phyloP scores from a whole-genome alignment of 1,140 invertebrate species.

The Neodiprion pinetum region DNA sequence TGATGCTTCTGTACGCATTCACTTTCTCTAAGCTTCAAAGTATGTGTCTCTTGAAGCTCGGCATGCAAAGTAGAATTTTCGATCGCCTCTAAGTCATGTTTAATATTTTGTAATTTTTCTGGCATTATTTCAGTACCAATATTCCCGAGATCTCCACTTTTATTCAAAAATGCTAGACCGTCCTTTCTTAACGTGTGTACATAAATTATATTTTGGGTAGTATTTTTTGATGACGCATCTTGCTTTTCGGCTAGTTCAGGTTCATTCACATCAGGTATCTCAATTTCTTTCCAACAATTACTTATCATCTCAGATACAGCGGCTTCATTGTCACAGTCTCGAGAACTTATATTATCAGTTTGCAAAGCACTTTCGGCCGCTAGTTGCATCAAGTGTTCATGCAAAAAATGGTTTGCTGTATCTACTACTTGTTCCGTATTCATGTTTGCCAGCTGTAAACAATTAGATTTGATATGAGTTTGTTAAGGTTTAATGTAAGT shows the following conservation, averaged over 20 bases:
- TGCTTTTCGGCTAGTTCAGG: background rate
- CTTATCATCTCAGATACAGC: conserved; percentile 28
- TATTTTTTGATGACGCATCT: background rate
- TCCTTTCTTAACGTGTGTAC: background rate
- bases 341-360: conserved; percentile 8
- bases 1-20: too few relatives aligned
- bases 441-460: conserved; percentile 40
- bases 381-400: conserved; percentile 38
- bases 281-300: conserved; percentile 25
- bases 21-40: background rate
- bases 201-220: conserved; percentile 11
- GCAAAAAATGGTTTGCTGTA: conserved; percentile 30
- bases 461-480: conserved; percentile 14
- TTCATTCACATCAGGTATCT: conserved; percentile 16
- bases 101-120: background rate
- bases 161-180: background rate
- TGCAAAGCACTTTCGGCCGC: conserved; percentile 31
- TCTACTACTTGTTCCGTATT: conserved; percentile 45
- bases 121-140: background rate
- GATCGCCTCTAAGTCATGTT: background rate
- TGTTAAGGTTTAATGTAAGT: background rate
- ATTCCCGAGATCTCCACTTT: background rate
- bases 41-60: background rate
- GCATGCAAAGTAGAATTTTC: too few relatives aligned
- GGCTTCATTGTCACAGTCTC: conserved; percentile 23